These are phyloP conservation scores for Spodoptera litura DNA, from an alignment of 1,140 invertebrate genomes.

Conservation along the genomic window DNA sequence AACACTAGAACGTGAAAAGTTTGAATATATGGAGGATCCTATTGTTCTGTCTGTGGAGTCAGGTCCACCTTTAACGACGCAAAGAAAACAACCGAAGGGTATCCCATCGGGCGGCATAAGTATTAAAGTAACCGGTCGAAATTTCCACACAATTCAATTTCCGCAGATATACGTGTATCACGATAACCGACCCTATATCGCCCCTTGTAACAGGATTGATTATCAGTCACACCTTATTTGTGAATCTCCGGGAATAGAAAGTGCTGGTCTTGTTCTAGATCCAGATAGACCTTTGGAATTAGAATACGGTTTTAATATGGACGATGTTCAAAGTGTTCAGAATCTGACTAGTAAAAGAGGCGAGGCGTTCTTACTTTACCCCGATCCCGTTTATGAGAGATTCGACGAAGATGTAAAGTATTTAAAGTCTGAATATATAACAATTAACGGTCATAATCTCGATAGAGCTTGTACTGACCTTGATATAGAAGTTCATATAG, in stretches of 20 bases:
- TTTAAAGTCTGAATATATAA: constrained; percentile 98
- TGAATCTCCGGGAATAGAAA: constrained; percentile 93
- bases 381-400: constrained; percentile 95
- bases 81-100: constrained; percentile 92
- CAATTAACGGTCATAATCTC: constrained; percentile 97
- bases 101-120: constrained; percentile 97
- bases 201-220: constrained; percentile 91
- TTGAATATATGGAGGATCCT: constrained; percentile 97
- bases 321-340: constrained; percentile 94
- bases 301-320: constrained; percentile 98
- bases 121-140: constrained; percentile 94
- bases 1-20: constrained; percentile 91
- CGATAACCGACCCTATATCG: constrained; percentile 92
- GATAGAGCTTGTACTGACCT: constrained; percentile 95
- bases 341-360: constrained; percentile 90
- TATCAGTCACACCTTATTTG: constrained; percentile 94
- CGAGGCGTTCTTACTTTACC: constrained; percentile 93
- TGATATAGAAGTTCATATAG: constrained; percentile 96
- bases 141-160: constrained; percentile 95
- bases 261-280: constrained; percentile 89
- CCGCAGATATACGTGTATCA: constrained; percentile 97
- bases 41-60: constrained; percentile 93
- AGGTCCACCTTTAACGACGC: constrained; percentile 89
- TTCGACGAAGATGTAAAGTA: constrained; percentile 97
- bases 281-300: constrained; percentile 92